These are phyloP conservation scores for Gracilinanus agilis DNA, from an alignment of 2,113 vertebrate genomes.

Conservation along the genomic window DNA sequence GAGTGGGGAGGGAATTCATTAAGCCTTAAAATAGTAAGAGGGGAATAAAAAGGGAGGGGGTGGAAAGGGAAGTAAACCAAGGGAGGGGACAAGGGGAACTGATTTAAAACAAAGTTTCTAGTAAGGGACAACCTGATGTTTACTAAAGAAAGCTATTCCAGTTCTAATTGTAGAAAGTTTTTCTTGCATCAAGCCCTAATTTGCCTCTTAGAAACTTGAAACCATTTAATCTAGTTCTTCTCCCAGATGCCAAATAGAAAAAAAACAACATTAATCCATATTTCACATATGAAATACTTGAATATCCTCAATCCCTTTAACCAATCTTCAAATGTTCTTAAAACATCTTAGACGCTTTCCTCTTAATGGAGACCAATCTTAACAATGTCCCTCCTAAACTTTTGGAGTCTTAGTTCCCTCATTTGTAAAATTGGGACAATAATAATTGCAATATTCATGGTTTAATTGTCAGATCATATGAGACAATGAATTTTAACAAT, in stretches of 20 bases:
- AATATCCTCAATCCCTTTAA: neutral
- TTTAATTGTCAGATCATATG: neutral
- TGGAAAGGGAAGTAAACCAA: no score
- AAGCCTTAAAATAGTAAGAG: no score
- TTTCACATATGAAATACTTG: neutral
- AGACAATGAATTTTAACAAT: neutral
- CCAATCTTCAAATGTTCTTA: neutral
- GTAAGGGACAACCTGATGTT: neutral
- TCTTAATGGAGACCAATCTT: neutral
- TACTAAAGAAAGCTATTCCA: neutral
- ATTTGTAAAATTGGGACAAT: neutral
- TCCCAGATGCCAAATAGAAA: neutral
- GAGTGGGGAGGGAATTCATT: no score
- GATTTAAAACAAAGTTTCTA: neutral
- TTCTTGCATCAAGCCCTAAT: neutral
- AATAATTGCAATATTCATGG: neutral
- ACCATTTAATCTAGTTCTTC: neutral
- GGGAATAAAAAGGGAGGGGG: no score
- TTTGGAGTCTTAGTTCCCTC: neutral
- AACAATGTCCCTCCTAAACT: neutral
- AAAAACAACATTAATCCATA: neutral
- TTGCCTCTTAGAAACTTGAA: neutral
- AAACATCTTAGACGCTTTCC: neutral
- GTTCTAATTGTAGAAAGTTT: neutral
- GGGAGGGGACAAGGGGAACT: no score